A percentile compares a stretch with the other conserved stretches of the same genome.
phyloP scores from a whole-genome alignment of 1,140 invertebrate species.

The Nautilus pompilius region DNA sequence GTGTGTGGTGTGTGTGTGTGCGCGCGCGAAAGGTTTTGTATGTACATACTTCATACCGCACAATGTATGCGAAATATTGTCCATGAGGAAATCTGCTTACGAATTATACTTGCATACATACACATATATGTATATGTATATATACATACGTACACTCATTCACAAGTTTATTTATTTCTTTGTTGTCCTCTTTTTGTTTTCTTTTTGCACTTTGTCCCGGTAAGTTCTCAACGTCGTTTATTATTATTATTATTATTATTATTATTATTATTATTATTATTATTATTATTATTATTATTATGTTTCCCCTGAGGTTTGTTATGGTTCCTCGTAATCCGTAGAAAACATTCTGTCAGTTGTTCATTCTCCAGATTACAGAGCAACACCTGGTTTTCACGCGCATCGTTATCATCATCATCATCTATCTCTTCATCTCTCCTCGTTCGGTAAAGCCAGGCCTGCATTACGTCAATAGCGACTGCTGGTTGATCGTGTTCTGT shows the following conservation, averaged over 20 bases:
- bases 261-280: neutral
- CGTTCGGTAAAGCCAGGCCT: neutral
- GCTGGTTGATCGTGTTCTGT: conserved; percentile 31
- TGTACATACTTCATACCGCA: too few species aligned
- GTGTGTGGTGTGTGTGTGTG: too few species aligned
- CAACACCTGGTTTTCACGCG: neutral
- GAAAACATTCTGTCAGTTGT: too few species aligned
- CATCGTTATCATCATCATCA: neutral
- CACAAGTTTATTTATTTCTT: neutral
- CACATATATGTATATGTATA: neutral
- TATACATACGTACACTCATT: neutral
- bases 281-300: neutral
- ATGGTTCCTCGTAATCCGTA: too few species aligned
- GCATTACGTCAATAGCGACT: conserved; percentile 35
- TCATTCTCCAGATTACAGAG: too few species aligned
- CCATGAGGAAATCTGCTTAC: too few species aligned
- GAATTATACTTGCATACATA: neutral
- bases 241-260: neutral
- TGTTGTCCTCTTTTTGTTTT: neutral
- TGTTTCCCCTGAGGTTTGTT: neutral
- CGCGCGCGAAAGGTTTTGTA: too few species aligned
- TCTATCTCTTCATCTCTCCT: neutral
- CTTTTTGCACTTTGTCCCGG: neutral
- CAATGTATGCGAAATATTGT: too few species aligned
- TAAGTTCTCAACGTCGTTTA: neutral